Percentiles rank a stretch among this genome's conserved stretches.
phyloP scores from a whole-genome alignment of 2,797 vertebrate genomes.

The Scolopax rusticola region DNA sequence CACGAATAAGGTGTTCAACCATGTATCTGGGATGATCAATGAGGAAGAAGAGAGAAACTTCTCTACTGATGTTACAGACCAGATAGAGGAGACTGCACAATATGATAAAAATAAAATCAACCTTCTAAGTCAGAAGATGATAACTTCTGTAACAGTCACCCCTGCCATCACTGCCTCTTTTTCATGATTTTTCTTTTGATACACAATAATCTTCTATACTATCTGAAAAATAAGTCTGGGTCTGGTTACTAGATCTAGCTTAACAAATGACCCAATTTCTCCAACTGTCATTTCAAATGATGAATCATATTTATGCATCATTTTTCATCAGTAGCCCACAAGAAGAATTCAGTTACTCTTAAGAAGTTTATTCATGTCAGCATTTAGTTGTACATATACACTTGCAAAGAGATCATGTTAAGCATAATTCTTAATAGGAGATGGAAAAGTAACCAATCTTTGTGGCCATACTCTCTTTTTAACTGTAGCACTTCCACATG shows the following conservation, averaged over 20 bases:
- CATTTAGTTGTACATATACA: neutral
- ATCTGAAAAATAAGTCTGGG: conserved; percentile 1
- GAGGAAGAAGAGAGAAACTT: conserved; percentile 56
- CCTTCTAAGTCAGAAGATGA: conserved; percentile 17
- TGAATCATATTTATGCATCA: neutral
- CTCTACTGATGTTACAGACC: conserved; percentile 40
- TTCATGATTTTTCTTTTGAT: conserved; percentile 42
- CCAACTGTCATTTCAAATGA: neutral
- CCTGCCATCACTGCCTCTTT: conserved; percentile 28
- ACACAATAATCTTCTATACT: neutral
- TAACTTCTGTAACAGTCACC: conserved; percentile 50
- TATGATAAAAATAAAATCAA: conserved; percentile 68
- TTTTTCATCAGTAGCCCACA: neutral
- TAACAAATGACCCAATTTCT: conserved; percentile 41
- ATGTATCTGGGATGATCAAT: conserved; percentile 40
- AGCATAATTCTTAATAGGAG: neutral
- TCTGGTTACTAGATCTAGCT: conserved; percentile 11
- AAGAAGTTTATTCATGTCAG: neutral
- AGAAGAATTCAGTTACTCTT: neutral
- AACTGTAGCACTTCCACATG: neutral
- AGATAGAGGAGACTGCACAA: conserved; percentile 46
- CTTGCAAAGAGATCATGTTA: neutral
- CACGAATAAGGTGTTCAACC: conserved; percentile 48
- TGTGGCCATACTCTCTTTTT: neutral
- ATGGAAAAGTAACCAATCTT: neutral